Conservation (phyloP, 2,888 invertebrate species). For the Notodonta dromedarius region DNA sequence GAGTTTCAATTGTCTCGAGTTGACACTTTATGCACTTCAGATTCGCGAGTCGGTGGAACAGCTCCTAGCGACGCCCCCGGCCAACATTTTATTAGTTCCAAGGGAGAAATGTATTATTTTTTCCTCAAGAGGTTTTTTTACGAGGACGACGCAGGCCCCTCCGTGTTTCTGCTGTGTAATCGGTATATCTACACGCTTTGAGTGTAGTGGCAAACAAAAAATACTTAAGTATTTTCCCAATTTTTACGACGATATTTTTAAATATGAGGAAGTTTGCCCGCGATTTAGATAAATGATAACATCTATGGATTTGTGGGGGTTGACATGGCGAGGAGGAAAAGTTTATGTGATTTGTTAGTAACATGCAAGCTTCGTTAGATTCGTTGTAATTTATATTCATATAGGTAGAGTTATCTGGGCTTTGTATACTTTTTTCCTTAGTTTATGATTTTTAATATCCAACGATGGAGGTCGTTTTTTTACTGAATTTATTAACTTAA, state of each 20-base stretch:
- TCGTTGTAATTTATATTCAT: no score
- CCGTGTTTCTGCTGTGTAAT: conserved; percentile 16
- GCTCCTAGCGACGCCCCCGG: conserved; percentile 20
- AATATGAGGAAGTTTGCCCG: background rate
- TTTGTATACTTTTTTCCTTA: no score
- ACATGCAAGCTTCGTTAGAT: no score
- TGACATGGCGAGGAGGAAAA: background rate
- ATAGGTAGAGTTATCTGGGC: no score
- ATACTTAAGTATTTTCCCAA: background rate
- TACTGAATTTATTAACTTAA: no score
- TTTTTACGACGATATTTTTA: conserved; percentile 2
- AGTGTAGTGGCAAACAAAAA: conserved; percentile 1
- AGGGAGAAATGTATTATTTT: conserved; percentile 34
- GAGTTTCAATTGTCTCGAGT: conserved; percentile 30
- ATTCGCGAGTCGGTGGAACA: conserved; percentile 1
- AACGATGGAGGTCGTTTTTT: no score
- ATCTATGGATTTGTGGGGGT: background rate
- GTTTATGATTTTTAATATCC: no score
- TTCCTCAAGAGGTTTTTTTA: conserved; percentile 21
- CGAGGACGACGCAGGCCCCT: conserved; percentile 10
- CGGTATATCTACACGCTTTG: conserved; percentile 11
- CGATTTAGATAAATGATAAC: background rate
- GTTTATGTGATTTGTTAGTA: background rate
- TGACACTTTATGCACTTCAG: conserved; percentile 30
- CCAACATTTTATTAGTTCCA: conserved; percentile 29